Conservation (phyloP, 2,888 invertebrate species). For the Drosophila mimetica region DNA sequence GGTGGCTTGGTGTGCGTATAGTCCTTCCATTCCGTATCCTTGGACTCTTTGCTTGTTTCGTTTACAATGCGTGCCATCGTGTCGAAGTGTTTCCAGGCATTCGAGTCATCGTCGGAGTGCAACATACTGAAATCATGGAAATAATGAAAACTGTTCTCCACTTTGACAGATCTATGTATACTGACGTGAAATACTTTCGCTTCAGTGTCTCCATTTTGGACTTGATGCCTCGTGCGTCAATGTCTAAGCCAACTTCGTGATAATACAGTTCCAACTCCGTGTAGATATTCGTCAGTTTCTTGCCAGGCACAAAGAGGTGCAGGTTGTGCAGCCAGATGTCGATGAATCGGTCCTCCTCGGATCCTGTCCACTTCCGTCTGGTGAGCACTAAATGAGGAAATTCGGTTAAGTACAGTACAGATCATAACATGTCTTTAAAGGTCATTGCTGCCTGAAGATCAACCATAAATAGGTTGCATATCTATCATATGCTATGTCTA, state of each 20-base stretch:
- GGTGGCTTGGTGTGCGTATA: conserved; percentile 8
- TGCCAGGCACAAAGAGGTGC: conserved; percentile 9
- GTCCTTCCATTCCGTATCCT: conserved; percentile 15
- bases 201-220: conserved; percentile 45
- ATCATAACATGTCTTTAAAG: background rate
- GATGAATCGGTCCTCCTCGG: conserved; percentile 28
- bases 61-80: conserved; percentile 12
- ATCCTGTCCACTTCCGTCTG: conserved; percentile 23
- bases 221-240: conserved; percentile 6
- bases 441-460: background rate
- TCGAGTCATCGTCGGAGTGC: background rate
- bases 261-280: conserved; percentile 21
- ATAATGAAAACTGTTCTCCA: background rate
- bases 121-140: conserved; percentile 5
- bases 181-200: conserved; percentile 44
- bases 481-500: background rate
- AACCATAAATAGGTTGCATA: background rate
- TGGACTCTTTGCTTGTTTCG: background rate
- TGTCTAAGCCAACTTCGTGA: conserved; percentile 22
- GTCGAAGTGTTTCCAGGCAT: conserved; percentile 10
- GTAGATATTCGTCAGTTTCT: conserved; percentile 11
- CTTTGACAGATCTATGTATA: background rate
- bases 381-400: conserved; percentile 3
- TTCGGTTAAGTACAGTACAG: background rate
- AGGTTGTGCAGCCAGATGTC: conserved; percentile 21